phyloP scores from a whole-genome alignment of 2,888 invertebrate genomes.

The Hyalella azteca region DNA sequence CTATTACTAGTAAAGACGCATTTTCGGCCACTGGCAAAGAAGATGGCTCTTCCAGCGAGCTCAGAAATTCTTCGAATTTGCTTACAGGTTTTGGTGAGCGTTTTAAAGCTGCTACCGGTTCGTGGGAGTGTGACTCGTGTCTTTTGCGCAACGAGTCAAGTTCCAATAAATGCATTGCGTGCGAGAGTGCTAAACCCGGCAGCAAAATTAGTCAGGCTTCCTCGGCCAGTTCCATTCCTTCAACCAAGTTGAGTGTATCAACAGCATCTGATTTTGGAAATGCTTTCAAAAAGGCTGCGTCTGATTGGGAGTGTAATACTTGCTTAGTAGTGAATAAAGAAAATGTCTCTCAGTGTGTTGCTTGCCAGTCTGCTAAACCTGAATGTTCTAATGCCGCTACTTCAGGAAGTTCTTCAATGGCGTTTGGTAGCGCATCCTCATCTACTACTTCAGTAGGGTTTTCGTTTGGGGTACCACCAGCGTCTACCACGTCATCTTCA shows the following conservation, averaged over 20 bases:
- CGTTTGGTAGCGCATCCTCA: neutral
- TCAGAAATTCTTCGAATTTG: too few species aligned
- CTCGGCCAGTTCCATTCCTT: neutral
- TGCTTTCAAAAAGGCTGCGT: constrained; percentile 60
- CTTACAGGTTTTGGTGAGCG: constrained; percentile 36
- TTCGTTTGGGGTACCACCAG: constrained; percentile 43
- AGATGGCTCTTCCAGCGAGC: neutral
- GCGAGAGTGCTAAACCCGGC: constrained; percentile 31
- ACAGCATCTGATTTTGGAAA: constrained; percentile 60
- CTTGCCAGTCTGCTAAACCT: constrained; percentile 61
- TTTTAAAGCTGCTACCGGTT: constrained; percentile 49
- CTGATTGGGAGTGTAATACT: constrained; percentile 62
- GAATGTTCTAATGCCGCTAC: neutral
- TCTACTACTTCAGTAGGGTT: neutral
- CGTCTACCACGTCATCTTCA: neutral
- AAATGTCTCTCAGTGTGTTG: constrained; percentile 60
- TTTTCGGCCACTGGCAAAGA: neutral
- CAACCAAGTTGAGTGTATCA: neutral
- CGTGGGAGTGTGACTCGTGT: constrained; percentile 49
- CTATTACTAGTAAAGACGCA: neutral
- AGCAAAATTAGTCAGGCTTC: constrained; percentile 26
- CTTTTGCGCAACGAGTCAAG: constrained; percentile 44
- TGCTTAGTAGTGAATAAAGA: constrained; percentile 62
- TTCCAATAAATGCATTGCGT: constrained; percentile 42
- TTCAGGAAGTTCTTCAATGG: neutral